phyloP scores from a whole-genome alignment of 2,797 vertebrate genomes.

The Gadopsis marmoratus region DNA sequence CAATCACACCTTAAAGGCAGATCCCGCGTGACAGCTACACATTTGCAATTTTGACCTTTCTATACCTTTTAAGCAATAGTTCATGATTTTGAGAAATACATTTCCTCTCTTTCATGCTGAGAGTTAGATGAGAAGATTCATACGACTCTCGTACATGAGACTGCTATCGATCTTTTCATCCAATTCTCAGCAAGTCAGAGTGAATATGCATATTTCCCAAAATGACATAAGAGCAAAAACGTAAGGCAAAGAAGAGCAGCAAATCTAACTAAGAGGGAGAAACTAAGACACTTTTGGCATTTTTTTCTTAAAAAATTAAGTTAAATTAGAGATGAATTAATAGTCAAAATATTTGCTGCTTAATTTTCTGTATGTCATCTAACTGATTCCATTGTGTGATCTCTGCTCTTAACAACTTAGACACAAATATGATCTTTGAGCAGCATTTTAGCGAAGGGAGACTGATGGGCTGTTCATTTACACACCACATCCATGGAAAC shows the following conservation, averaged over 20 bases:
- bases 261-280: neutral
- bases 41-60: neutral
- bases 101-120: neutral
- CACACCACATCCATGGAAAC: slow-evolving; percentile 1
- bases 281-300: too few species aligned
- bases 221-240: neutral
- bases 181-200: neutral
- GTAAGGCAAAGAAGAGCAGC: neutral
- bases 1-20: neutral
- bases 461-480: slow-evolving; percentile 10
- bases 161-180: too few species aligned
- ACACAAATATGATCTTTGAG: slow-evolving; percentile 2
- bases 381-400: neutral
- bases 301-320: too few species aligned
- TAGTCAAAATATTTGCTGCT: neutral
- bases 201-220: neutral
- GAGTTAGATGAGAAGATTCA: neutral
- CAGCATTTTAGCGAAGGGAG: neutral
- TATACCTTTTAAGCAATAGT: neutral
- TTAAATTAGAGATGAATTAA: too few species aligned
- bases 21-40: neutral
- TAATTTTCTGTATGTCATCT: too few species aligned
- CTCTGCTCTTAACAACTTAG: neutral
- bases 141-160: neutral
- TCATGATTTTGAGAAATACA: neutral